phyloP scores from a whole-genome alignment of 2,797 vertebrate species.

The Scarus forsteni region DNA sequence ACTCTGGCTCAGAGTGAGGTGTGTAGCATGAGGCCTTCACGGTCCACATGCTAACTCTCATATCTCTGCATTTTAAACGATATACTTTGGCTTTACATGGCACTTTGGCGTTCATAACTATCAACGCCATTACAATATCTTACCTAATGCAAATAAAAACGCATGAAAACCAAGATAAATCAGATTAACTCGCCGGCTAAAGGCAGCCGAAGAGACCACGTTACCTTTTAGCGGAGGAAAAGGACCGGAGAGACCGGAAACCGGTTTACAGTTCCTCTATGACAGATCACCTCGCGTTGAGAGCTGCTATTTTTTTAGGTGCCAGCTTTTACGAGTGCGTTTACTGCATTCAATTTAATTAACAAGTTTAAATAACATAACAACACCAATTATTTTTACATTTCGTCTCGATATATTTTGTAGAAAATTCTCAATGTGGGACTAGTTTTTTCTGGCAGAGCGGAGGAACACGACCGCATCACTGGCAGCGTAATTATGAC shows the following conservation, averaged over 20 bases:
- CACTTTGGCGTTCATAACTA: fast-evolving
- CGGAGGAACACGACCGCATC: constrained; percentile 50
- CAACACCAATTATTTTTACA: fast-evolving
- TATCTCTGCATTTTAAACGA: not conserved
- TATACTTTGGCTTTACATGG: fast-evolving
- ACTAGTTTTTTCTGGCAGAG: constrained; percentile 48
- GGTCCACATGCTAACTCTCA: not conserved
- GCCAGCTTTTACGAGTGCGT: too few species aligned
- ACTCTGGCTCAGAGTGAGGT: not conserved
- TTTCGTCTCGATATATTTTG: fast-evolving
- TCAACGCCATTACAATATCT: fast-evolving
- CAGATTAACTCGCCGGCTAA: constrained; percentile 21
- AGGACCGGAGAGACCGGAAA: constrained; percentile 80
- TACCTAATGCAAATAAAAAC: not conserved
- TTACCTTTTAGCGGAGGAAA: constrained; percentile 86
- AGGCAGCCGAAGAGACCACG: constrained; percentile 77
- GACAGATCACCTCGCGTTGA: constrained; percentile 64
- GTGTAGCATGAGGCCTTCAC: constrained; percentile 46
- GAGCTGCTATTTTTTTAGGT: fast-evolving
- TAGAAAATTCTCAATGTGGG: not conserved
- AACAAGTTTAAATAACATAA: not conserved
- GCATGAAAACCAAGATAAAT: fast-evolving
- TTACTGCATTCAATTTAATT: not conserved
- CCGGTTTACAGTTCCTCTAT: constrained; percentile 60
- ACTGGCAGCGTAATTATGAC: fast-evolving